Conservation (phyloP, 2,113 vertebrate genomes). For the Cavia aperea region DNA sequence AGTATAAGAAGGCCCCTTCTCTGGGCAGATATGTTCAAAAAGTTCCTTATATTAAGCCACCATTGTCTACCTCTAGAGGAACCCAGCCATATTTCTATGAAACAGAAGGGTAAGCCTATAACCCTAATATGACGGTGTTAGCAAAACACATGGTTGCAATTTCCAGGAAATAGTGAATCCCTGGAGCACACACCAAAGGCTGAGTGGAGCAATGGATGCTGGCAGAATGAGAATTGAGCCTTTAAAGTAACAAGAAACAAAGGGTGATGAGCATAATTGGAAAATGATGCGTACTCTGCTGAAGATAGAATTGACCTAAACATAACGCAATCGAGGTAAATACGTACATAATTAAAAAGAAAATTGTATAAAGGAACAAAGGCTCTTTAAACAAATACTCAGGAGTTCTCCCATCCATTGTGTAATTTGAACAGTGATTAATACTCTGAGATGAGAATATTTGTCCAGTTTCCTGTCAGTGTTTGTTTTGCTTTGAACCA, state of each 20-base stretch:
- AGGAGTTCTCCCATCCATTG: background rate
- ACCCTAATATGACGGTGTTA: background rate
- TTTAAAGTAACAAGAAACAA: background rate
- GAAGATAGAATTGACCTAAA: background rate
- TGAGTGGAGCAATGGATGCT: background rate
- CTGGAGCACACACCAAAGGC: background rate
- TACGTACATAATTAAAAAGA: background rate
- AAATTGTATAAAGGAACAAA: background rate
- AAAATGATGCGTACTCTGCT: background rate
- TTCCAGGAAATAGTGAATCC: background rate
- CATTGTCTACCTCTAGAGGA: background rate
- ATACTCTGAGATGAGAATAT: background rate
- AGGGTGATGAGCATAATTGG: rapidly evolving
- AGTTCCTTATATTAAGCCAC: background rate
- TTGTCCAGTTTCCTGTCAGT: background rate
- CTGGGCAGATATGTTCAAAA: background rate
- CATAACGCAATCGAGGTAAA: background rate
- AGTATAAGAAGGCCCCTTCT: background rate
- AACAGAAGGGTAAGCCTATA: background rate
- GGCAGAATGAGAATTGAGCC: background rate
- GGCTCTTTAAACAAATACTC: background rate
- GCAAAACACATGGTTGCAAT: background rate
- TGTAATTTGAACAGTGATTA: background rate
- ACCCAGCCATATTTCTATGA: background rate
- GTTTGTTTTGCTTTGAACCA: background rate